Evolutionary conservation across 1,140 invertebrate genomes (phyloP), one percentile per base, ranked within the genome.

Genomic region (Magallana ariakensis): DNA sequence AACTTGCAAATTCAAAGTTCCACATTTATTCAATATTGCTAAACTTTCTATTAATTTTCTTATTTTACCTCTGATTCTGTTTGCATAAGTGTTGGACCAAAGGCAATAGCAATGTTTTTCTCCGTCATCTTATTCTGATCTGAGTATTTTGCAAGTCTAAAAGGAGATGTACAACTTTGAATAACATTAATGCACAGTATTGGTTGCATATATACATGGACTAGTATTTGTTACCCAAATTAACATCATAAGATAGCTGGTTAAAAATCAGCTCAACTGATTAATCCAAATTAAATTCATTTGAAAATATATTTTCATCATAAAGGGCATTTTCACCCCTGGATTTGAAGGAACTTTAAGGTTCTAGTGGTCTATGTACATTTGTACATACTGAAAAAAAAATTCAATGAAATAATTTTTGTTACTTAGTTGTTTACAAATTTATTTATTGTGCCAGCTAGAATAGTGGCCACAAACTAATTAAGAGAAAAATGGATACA

Each of bases 31-130:
- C n/a, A n/a, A n/a, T n/a, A n/a, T n/a, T n/a, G n/a, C n/a, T 4
- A 46, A 46, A 46, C 33, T 46, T 46, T 46, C 33, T 5, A 46
- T 46, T 5, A 46, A 46, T 46, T 46, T 46, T 5, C 33, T 46
- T 46, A 46, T 46, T 87, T 88, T 83, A 90, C 89, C 56, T 89
- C 85, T 62, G 87, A 88, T 13, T 58, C 85, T 26, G 90, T 90
- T n/a, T 87, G 90, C 89, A 94, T 87, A 6, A 94, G 82, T 0
- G 93, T 90, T 1, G 94, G 93, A 66, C 93, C 94, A 91, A 94
- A 94, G 19, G 93, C 91, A 19, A 93, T 90, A 3, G 92, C 92
- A n/a, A 94, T 84, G 85, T 94, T 93, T 10, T 90, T 87, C 4
- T 89, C 75, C 26, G 70, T 87, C 94, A 94, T 94, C 80, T 90